Base-by-base conservation (phyloP, 2,888 invertebrate genomes). In the Epinotia bilunana region DNA sequence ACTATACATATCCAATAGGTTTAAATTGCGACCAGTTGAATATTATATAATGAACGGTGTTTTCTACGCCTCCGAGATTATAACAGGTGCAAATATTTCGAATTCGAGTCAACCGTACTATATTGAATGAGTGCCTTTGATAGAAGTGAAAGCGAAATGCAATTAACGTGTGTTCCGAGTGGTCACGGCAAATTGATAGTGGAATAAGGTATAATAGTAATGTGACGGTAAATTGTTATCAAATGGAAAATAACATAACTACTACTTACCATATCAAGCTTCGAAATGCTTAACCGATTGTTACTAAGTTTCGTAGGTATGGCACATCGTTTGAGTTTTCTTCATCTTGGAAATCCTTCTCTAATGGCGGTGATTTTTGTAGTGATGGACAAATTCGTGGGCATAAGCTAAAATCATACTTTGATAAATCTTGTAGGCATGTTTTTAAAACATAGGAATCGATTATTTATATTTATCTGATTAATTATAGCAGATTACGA, bases 61-160 rank as follows among this genome's bases (percentile, higher is more conserved):
- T 64, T 65, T 28, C 63, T 18, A 33, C 53, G 53, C 49, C 65
- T 65, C 49, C 49, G 16, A 64, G 16, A 49, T 57, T 67, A 67
- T 58, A 69, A 46, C 13, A 63, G 57, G 57, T 62, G 58, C 39
- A 20, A 33, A 20, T 13, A 63, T 74, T 63, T 62, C 4, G 23
- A 61, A 23, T 72, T 28, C 43, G 23, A 72, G 23, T 49, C 58
- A 39, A 69, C 23, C 13, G 57, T 57, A 39, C 46, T 53, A 64
- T 63, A 74, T 65, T 61, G n/a, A 74, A 71, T 61, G n/a, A 65
- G 23, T 20, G 58, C 43, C 23, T 33, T 60, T 64, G 64, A 64
- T 65, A 39, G 60, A 65, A 74, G 71, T 71, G 74, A 74, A 74
- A 74, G 74, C 49, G 58, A 49, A 69, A 46, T 64, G 23, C 58